phyloP scores from a whole-genome alignment of 2,113 vertebrate species.

The Chaetodon trifascialis region DNA sequence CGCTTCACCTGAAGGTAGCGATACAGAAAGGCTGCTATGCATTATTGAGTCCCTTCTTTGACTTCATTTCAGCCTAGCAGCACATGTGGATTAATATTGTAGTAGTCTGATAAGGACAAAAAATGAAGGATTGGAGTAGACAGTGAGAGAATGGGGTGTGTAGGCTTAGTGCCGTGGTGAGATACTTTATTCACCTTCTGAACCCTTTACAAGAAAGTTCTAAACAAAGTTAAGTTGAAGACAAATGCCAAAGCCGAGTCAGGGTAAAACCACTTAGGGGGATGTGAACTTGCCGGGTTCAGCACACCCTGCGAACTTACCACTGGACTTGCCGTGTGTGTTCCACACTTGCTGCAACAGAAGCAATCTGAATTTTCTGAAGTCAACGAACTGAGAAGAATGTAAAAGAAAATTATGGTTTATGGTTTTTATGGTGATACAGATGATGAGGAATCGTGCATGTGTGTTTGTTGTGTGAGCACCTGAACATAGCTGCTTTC shows the following conservation, averaged over 20 bases:
- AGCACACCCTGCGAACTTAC: constrained; percentile 4
- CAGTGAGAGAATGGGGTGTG: constrained; percentile 11
- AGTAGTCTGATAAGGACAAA: constrained; percentile 53
- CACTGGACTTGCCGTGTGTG: constrained; percentile 45
- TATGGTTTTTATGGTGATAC: neutral
- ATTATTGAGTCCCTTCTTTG: constrained; percentile 69
- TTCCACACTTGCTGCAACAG: constrained; percentile 11
- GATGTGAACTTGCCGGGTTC: constrained; percentile 23
- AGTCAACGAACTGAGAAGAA: constrained; percentile 45
- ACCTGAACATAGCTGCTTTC: neutral
- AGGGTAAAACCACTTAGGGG: constrained; percentile 12
- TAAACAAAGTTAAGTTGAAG: constrained; percentile 47
- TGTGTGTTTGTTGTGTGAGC: neutral
- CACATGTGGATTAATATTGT: constrained; percentile 72
- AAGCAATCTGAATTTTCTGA: constrained; percentile 51
- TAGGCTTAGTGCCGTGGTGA: neutral
- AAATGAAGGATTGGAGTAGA: constrained; percentile 3
- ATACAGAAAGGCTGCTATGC: constrained; percentile 50
- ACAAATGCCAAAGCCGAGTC: constrained; percentile 23
- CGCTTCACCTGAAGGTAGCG: constrained; percentile 39
- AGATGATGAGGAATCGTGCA: constrained; percentile 3
- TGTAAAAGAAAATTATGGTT: constrained; percentile 33
- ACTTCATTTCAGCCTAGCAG: constrained; percentile 57
- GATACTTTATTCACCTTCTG: constrained; percentile 14
- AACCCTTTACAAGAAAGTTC: constrained; percentile 7